Evolutionary conservation across 1,140 invertebrate species (phyloP).

Genomic region (Platorchestia sp.): DNA sequence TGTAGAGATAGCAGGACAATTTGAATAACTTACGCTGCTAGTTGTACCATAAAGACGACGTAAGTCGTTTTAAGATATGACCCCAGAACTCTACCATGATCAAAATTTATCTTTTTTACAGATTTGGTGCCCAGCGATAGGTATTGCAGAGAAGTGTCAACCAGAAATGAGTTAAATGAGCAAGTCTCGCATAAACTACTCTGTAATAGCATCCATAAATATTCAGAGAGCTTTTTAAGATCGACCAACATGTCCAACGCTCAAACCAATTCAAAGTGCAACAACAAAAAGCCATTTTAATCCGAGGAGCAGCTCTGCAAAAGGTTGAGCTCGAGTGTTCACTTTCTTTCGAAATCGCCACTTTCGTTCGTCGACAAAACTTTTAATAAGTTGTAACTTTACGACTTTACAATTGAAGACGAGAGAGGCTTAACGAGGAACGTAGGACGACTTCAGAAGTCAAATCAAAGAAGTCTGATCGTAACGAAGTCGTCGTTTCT

Average conservation of each 20-base stretch:
- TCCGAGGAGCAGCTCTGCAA: not conserved
- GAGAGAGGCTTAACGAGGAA: not conserved
- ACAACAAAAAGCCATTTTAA: not conserved
- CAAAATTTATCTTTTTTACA: too few species aligned
- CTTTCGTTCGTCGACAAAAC: not conserved
- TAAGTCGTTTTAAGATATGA: too few species aligned
- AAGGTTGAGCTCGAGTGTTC: not conserved
- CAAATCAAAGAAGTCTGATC: conserved; percentile 11
- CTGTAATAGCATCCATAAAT: too few species aligned
- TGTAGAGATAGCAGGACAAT: too few species aligned
- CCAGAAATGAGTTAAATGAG: too few species aligned
- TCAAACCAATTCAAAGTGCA: not conserved
- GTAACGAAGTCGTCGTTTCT: not conserved
- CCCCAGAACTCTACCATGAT: too few species aligned
- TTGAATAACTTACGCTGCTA: too few species aligned
- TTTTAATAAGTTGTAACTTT: conserved; percentile 13
- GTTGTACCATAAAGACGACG: too few species aligned
- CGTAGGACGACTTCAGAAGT: conserved; percentile 1
- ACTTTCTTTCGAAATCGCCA: not conserved
- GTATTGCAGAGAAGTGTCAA: too few species aligned
- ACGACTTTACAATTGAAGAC: conserved; percentile 14
- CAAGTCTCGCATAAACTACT: too few species aligned
- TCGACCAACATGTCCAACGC: not conserved
- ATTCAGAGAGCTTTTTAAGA: too few species aligned
- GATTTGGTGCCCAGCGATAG: too few species aligned